phyloP scores from a whole-genome alignment of 2,113 vertebrate genomes.

The Atlantisia rogersi region DNA sequence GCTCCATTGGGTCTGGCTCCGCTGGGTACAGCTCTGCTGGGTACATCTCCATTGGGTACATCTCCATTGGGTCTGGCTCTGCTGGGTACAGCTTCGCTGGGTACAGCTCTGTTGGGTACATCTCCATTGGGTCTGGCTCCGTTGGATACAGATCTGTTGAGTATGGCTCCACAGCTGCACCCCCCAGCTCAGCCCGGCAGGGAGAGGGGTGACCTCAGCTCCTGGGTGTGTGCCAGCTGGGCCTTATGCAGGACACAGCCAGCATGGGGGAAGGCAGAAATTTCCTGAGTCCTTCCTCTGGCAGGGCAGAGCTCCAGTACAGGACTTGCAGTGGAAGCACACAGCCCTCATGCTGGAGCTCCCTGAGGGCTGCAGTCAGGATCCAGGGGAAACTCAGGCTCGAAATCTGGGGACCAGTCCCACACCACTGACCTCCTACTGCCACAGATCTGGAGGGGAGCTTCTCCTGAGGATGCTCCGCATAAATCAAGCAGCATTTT shows the following conservation, averaged over 20 bases:
- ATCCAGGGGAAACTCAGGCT: neutral
- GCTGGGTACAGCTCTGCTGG: no score
- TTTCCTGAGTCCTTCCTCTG: neutral
- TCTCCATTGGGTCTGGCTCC: no score
- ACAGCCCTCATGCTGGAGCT: neutral
- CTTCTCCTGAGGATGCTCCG: neutral
- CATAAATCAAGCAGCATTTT: neutral
- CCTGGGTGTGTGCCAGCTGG: no score
- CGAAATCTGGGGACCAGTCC: neutral
- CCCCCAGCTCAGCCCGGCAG: no score
- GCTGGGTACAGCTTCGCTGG: no score
- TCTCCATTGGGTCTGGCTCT: no score
- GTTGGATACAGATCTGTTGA: no score
- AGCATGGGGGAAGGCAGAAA: neutral
- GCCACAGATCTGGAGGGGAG: accelerated
- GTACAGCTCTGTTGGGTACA: no score
- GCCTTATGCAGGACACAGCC: accelerated
- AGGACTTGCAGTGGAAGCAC: neutral
- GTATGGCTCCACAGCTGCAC: no score
- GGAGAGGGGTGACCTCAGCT: neutral
- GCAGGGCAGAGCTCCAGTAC: neutral
- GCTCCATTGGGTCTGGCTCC: no score
- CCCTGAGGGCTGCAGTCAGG: neutral
- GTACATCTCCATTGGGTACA: no score
- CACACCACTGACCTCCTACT: accelerated